A percentile compares a stretch with the other conserved stretches of the same genome.
Conservation (phyloP, 1,140 invertebrate genomes). For the Mya arenaria region DNA sequence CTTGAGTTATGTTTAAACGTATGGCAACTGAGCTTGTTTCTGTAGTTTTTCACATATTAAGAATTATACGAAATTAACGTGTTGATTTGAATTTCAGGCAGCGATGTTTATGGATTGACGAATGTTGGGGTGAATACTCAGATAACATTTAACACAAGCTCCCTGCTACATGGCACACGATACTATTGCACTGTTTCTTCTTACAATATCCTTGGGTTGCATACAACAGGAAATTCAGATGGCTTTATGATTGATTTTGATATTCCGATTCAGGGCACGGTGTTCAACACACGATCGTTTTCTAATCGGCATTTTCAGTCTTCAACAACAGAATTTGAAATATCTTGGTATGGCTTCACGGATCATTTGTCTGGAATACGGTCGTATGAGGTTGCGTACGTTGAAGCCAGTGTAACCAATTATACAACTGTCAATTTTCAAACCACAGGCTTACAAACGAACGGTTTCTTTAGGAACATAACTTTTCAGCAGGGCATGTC, state of each 20-base stretch:
- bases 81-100: too few species aligned
- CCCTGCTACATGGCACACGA: conserved; percentile 46
- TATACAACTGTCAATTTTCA: background rate
- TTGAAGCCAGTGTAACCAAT: background rate
- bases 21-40: too few species aligned
- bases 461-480: conserved; percentile 6
- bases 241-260: conserved; percentile 55
- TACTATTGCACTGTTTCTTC: conserved; percentile 60
- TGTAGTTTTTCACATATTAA: too few species aligned
- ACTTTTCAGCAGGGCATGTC: conserved; percentile 31
- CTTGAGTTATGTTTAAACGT: too few species aligned
- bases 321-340: conserved; percentile 23
- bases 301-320: conserved; percentile 31
- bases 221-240: conserved; percentile 51
- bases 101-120: conserved; percentile 19
- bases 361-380: conserved; percentile 51
- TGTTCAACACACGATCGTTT: conserved; percentile 48
- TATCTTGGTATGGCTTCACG: conserved; percentile 62
- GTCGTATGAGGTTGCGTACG: conserved; percentile 46
- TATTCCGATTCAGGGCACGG: conserved; percentile 53
- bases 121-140: conserved; percentile 21
- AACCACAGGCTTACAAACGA: conserved; percentile 19
- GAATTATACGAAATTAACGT: too few species aligned
- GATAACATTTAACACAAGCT: background rate
- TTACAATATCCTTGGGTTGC: conserved; percentile 51